A percentile compares a stretch with the other conserved stretches of the same genome.
These are phyloP conservation scores for Catocala fraxini DNA, from an alignment of 2,888 invertebrate species.

Conservation along the genomic window DNA sequence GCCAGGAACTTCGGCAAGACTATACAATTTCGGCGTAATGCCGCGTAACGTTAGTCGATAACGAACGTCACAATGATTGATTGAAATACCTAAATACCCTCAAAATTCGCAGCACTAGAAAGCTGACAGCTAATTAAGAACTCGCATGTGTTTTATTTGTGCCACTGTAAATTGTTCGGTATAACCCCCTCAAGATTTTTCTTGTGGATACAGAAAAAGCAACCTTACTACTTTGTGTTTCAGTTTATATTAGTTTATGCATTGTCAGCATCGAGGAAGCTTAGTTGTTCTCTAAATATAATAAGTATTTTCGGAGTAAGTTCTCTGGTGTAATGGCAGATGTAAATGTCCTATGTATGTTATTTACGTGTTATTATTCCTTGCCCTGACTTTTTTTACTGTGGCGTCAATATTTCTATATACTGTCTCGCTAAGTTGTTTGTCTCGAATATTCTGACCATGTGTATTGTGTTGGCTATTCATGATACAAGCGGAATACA, in stretches of 20 bases:
- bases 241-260: constrained; percentile 39
- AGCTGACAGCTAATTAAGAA: constrained; percentile 58
- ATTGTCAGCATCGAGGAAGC: constrained; percentile 65
- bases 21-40: constrained; percentile 24
- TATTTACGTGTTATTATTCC: constrained; percentile 38
- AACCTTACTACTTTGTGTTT: constrained; percentile 36
- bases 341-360: constrained; percentile 51
- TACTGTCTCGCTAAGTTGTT: constrained; percentile 33
- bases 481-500: constrained; percentile 13
- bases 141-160: constrained; percentile 59
- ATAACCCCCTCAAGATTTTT: constrained; percentile 46
- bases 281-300: constrained; percentile 66
- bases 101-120: constrained; percentile 39
- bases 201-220: constrained; percentile 35
- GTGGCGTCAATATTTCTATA: constrained; percentile 19
- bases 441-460: constrained; percentile 27
- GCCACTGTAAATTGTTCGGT: constrained; percentile 59
- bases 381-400: constrained; percentile 32
- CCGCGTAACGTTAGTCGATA: constrained; percentile 25
- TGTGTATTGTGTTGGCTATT: constrained; percentile 24
- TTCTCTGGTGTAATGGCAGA: constrained; percentile 54
- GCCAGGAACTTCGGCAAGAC: constrained; percentile 17
- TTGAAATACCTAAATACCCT: constrained; percentile 43
- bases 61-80: constrained; percentile 46
- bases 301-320: constrained; percentile 62